Conservation (phyloP, 2,113 vertebrate genomes). For the Bucco capensis region DNA sequence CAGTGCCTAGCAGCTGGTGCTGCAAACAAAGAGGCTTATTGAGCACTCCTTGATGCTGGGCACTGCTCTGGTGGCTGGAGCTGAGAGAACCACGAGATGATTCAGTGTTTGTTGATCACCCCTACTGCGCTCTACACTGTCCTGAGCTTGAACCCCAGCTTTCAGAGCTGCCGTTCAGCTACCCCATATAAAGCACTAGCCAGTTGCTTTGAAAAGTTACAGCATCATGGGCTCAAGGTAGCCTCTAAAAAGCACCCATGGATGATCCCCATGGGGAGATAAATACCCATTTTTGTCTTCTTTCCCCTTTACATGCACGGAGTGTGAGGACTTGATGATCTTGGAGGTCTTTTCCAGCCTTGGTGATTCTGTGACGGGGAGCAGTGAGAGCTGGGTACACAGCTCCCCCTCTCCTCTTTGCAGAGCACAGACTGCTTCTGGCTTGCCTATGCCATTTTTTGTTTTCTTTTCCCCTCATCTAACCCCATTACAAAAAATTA, state of each 20-base stretch:
- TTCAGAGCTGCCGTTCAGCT: not conserved
- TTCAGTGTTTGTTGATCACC: constrained; percentile 5
- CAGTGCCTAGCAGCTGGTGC: constrained; percentile 26
- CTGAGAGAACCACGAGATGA: not conserved
- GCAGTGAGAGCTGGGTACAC: not conserved
- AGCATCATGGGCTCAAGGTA: not conserved
- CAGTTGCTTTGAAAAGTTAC: not conserved
- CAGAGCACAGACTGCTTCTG: not conserved
- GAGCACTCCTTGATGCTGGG: not conserved
- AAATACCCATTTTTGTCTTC: not conserved
- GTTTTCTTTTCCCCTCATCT: not conserved
- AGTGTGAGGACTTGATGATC: not conserved
- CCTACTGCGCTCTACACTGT: not conserved
- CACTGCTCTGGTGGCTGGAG: not conserved
- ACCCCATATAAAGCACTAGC: not conserved
- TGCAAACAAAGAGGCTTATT: constrained; percentile 16
- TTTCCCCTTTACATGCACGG: not conserved
- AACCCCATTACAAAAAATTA: not conserved
- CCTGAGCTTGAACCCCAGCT: constrained; percentile 8
- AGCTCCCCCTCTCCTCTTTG: not conserved
- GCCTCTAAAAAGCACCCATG: not conserved
- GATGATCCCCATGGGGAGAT: not conserved
- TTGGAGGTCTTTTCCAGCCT: too few relatives aligned
- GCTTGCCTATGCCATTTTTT: not conserved
- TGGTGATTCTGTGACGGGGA: too few relatives aligned